Conservation (phyloP, 2,797 vertebrate species). For the Sciurus vulgaris region DNA sequence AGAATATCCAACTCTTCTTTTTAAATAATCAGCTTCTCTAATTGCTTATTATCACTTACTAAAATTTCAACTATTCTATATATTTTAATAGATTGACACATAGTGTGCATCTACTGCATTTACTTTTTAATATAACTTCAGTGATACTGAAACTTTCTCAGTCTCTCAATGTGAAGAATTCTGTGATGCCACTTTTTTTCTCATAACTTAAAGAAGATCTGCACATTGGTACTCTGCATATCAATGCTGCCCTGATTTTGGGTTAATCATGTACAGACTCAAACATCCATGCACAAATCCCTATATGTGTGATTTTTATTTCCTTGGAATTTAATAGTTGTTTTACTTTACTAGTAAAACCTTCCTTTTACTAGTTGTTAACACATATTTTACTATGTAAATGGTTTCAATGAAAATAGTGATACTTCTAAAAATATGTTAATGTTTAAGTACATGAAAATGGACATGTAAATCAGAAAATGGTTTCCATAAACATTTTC, state of each 20-base stretch:
- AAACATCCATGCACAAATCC: neutral
- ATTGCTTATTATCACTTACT: neutral
- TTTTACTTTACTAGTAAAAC: too few species aligned
- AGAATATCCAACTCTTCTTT: slow-evolving; percentile 1
- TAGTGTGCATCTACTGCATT: neutral
- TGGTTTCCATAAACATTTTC: neutral
- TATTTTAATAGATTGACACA: neutral
- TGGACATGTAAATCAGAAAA: neutral
- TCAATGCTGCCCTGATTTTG: neutral
- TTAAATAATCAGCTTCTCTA: neutral
- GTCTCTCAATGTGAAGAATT: neutral
- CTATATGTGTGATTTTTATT: neutral
- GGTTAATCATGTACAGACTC: neutral
- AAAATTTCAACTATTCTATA: neutral
- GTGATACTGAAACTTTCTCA: neutral
- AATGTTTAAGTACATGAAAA: neutral
- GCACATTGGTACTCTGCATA: neutral
- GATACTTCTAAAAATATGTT: neutral
- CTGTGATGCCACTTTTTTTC: neutral
- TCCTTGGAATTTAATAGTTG: neutral
- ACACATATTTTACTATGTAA: neutral
- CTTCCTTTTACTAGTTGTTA: neutral
- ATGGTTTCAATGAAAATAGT: neutral
- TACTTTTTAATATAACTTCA: neutral
- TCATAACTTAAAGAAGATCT: neutral